phyloP scores from a whole-genome alignment of 2,797 vertebrate species.

The Lepidocolaptes lacrymiger region DNA sequence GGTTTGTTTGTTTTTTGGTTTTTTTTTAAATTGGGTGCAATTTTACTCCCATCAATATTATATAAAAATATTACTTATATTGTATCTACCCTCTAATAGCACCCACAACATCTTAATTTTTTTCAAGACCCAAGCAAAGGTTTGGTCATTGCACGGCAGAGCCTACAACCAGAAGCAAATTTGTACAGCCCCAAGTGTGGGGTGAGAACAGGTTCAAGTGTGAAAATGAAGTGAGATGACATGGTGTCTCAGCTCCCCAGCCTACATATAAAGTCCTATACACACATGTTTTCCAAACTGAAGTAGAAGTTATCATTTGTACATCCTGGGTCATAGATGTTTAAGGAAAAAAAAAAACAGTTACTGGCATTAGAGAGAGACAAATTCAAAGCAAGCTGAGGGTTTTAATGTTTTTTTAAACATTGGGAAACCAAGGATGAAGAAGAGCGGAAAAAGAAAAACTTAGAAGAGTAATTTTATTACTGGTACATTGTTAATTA shows the following conservation, averaged over 20 bases:
- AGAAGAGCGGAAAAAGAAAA: neutral
- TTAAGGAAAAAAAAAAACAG: neutral
- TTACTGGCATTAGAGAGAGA: neutral
- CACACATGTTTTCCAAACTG: neutral
- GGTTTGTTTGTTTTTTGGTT: too few species aligned
- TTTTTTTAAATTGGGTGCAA: neutral
- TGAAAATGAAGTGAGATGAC: neutral
- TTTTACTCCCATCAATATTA: neutral
- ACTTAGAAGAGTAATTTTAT: neutral
- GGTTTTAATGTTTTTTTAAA: neutral
- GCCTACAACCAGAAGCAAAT: neutral
- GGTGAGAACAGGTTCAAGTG: neutral
- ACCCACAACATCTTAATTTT: neutral
- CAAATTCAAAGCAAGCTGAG: fast-evolving
- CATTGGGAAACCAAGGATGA: neutral
- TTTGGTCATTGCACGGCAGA: neutral
- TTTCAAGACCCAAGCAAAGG: neutral
- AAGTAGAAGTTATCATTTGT: neutral
- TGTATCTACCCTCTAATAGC: neutral
- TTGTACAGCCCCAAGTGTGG: fast-evolving
- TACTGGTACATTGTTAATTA: neutral
- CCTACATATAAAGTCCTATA: neutral
- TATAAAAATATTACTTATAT: neutral
- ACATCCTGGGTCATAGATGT: neutral
- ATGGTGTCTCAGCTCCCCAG: neutral